phyloP scores from a whole-genome alignment of 2,797 vertebrate genomes.

The Ptychadena robeensis region DNA sequence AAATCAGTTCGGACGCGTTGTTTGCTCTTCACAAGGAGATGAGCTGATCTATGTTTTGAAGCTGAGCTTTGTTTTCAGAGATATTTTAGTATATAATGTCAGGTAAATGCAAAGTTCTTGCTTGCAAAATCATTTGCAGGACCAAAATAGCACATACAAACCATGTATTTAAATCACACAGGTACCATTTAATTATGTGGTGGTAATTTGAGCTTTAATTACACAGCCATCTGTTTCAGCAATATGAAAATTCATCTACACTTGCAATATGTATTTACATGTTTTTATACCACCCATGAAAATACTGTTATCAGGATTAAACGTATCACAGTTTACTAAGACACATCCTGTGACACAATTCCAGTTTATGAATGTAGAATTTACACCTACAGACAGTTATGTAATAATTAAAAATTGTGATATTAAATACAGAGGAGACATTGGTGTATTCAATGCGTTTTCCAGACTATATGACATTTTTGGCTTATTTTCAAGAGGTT shows the following conservation, averaged over 20 bases:
- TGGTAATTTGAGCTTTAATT: constrained; percentile 54
- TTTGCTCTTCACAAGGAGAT: neutral
- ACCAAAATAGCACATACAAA: constrained; percentile 48
- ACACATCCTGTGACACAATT: constrained; percentile 16
- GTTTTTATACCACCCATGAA: constrained; percentile 52
- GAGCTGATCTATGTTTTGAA: neutral
- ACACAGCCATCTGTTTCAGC: constrained; percentile 57
- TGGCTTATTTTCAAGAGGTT: no score
- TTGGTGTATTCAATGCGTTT: neutral
- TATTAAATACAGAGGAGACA: neutral
- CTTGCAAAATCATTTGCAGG: constrained; percentile 51
- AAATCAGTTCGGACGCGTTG: neutral
- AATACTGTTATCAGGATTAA: constrained; percentile 24
- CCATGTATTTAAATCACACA: constrained; percentile 55
- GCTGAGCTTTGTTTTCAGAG: neutral
- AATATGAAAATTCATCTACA: constrained; percentile 52
- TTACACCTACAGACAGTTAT: constrained; percentile 16
- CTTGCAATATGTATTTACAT: constrained; percentile 59
- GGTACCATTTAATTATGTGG: constrained; percentile 58
- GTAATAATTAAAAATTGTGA: neutral
- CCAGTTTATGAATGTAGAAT: neutral
- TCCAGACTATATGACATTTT: no score
- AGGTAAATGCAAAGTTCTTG: constrained; percentile 31
- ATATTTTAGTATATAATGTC: neutral
- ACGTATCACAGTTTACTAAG: constrained; percentile 16